Evolutionary conservation across 2,888 invertebrate genomes (phyloP).

Genomic region (Dryobotodes eremita): DNA sequence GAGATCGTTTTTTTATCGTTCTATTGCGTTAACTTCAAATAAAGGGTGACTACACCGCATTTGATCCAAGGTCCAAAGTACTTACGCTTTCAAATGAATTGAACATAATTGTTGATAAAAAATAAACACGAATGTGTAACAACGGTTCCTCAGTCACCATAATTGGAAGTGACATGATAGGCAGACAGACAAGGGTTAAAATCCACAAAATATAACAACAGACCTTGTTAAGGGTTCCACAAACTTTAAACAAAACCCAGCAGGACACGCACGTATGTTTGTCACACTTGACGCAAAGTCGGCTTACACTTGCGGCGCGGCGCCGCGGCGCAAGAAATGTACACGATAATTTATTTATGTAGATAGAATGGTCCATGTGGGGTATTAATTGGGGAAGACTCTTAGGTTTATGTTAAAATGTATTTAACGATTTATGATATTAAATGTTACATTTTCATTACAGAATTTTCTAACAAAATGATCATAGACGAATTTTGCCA

Average conservation of each 20-base stretch:
- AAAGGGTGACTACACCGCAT: slow-evolving; percentile 1
- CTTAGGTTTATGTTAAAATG: not conserved
- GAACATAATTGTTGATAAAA: slow-evolving; percentile 39
- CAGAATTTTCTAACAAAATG: not conserved
- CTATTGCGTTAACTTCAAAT: not conserved
- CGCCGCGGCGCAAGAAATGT: slow-evolving; percentile 32
- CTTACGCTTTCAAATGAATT: slow-evolving; percentile 46
- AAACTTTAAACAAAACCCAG: slow-evolving; percentile 29
- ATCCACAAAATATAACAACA: slow-evolving; percentile 31
- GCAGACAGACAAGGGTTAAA: slow-evolving; percentile 51
- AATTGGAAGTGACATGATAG: slow-evolving; percentile 45
- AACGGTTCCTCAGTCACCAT: slow-evolving; percentile 41
- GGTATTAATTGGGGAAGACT: not conserved
- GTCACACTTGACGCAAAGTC: slow-evolving; percentile 33
- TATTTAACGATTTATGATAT: not conserved
- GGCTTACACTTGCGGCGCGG: slow-evolving; percentile 37
- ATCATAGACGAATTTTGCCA: not conserved
- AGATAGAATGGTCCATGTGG: not conserved
- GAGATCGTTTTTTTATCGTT: not conserved
- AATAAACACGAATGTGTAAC: slow-evolving; percentile 35
- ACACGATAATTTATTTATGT: slow-evolving; percentile 4
- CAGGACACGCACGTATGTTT: slow-evolving; percentile 29
- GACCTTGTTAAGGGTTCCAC: slow-evolving; percentile 11
- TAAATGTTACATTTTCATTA: not conserved
- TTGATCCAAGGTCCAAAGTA: slow-evolving; percentile 12